Conservation (phyloP, 2,113 vertebrate species). For the Trochalopteron elliotii region DNA sequence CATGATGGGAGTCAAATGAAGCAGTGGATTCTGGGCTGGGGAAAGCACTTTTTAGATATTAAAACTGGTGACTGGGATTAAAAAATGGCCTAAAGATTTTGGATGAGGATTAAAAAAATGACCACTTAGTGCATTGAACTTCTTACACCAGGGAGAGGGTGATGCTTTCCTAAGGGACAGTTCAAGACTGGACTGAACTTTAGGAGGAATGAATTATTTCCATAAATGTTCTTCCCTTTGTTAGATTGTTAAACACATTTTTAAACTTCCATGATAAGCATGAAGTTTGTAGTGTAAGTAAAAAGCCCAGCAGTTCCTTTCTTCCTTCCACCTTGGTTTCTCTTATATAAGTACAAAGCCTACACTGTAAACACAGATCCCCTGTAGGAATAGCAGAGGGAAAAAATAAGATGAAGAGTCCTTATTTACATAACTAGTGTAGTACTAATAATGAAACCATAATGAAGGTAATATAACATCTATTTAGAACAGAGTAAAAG, state of each 20-base stretch:
- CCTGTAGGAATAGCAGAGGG: background rate
- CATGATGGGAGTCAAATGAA: background rate
- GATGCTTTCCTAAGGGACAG: background rate
- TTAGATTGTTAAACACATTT: background rate
- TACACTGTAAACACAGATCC: background rate
- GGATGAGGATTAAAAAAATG: background rate
- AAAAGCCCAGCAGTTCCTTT: background rate
- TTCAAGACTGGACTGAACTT: background rate
- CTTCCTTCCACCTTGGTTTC: background rate
- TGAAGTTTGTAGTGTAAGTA: background rate
- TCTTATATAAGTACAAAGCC: background rate
- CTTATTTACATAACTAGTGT: conserved; percentile 5
- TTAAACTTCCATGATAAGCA: background rate
- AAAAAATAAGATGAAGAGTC: background rate
- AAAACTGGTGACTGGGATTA: background rate
- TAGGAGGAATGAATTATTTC: background rate
- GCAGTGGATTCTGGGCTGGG: background rate
- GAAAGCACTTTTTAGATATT: background rate
- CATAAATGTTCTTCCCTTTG: background rate
- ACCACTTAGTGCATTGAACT: background rate
- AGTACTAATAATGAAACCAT: background rate
- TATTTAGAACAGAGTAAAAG: conserved; percentile 16
- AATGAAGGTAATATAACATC: background rate
- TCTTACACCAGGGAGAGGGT: background rate
- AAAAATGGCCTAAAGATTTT: background rate